A percentile compares a stretch with the other conserved stretches of the same genome.
Evolutionary conservation across 2,797 vertebrate genomes (phyloP).

Genomic region (Limnodromus scolopaceus): DNA sequence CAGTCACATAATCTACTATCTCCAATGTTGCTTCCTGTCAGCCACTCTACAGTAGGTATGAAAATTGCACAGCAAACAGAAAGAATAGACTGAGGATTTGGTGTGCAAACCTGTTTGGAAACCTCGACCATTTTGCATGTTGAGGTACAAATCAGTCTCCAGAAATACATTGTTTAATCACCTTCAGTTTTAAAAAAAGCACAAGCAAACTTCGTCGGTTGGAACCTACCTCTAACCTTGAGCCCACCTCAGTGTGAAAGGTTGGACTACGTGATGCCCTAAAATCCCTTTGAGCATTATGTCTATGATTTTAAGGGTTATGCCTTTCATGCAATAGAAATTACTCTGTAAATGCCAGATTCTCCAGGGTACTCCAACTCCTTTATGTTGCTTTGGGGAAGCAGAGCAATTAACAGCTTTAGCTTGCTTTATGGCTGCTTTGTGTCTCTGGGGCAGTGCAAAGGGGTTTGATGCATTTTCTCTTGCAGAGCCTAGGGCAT

Average conservation of each 20-base stretch:
- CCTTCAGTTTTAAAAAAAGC: not conserved
- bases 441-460: not conserved
- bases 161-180: not conserved
- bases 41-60: not conserved
- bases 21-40: not conserved
- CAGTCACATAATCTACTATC: not conserved
- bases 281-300: not conserved
- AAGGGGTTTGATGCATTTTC: slow-evolving; percentile 13
- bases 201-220: not conserved
- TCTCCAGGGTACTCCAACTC: not conserved
- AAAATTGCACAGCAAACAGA: not conserved
- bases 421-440: not conserved
- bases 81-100: not conserved
- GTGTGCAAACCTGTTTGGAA: not conserved
- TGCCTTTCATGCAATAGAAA: not conserved
- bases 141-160: not conserved
- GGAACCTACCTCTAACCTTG: not conserved
- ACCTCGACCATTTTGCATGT: not conserved
- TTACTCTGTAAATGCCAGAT: not conserved
- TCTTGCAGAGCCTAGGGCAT: not conserved
- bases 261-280: not conserved
- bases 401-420: slow-evolving; percentile 18
- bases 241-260: not conserved
- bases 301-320: not conserved
- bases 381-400: not conserved